A percentile compares a stretch with the other conserved stretches of the same genome.
Conservation (phyloP, 2,113 vertebrate species). For the Suricata suricatta region DNA sequence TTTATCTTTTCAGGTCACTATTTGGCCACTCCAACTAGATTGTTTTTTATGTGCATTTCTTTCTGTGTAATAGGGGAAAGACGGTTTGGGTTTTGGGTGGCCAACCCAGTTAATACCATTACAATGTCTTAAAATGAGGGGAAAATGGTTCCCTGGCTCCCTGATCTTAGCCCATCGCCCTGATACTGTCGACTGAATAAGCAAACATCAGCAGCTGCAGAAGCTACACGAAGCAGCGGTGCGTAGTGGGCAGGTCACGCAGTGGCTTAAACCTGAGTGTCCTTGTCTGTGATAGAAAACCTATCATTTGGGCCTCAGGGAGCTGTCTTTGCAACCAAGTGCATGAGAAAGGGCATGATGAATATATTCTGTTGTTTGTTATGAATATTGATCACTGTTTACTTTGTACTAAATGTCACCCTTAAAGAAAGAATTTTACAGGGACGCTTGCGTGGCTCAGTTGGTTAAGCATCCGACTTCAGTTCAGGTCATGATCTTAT, state of each 20-base stretch:
- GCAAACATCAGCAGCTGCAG: not conserved
- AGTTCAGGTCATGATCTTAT: no score
- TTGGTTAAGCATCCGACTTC: no score
- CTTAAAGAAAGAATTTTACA: not conserved
- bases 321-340: not conserved
- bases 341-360: not conserved
- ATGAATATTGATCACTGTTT: not conserved
- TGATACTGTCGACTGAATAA: not conserved
- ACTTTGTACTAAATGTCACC: not conserved
- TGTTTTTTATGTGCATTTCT: slow-evolving; percentile 38
- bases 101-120: not conserved
- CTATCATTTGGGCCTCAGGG: not conserved
- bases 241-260: not conserved
- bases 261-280: not conserved
- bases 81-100: not conserved
- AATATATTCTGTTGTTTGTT: not conserved
- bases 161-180: not conserved
- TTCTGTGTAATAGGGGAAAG: slow-evolving; percentile 13
- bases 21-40: not conserved
- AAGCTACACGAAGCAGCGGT: not conserved
- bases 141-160: not conserved
- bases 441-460: no score
- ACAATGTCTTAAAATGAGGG: not conserved
- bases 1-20: not conserved
- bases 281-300: not conserved